A percentile compares a stretch with the other conserved stretches of the same genome.
Evolutionary conservation across 1,140 invertebrate species (phyloP).

Genomic region (Melipona quadrifasciata): DNA sequence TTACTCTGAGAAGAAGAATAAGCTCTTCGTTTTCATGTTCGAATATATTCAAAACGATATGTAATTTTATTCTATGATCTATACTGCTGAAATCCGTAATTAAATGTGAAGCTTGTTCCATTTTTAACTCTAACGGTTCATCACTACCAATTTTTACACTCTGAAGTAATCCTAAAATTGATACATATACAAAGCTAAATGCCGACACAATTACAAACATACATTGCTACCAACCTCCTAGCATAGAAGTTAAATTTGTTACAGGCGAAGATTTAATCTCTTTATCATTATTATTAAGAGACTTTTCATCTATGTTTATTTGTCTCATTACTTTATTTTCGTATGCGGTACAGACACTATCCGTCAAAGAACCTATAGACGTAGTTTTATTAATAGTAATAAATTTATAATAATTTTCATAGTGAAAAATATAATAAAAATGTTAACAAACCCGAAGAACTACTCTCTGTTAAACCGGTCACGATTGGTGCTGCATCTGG

Average conservation of each 20-base stretch:
- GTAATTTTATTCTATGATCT: constrained; percentile 84
- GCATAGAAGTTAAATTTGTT: constrained; percentile 75
- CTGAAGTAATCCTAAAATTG: constrained; percentile 75
- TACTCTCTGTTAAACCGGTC: constrained; percentile 84
- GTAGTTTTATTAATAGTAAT: neutral
- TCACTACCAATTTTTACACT: constrained; percentile 75
- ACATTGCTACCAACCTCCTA: constrained; percentile 70
- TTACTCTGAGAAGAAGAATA: constrained; percentile 81
- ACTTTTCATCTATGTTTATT: constrained; percentile 66
- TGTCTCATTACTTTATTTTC: constrained; percentile 78
- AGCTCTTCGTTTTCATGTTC: constrained; percentile 83
- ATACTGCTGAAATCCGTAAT: constrained; percentile 81
- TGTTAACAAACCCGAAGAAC: constrained; percentile 82
- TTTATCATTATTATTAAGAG: constrained; percentile 61
- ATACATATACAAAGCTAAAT: neutral
- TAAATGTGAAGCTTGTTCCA: constrained; percentile 65
- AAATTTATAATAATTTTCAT: constrained; percentile 14
- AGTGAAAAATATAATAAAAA: constrained; percentile 15
- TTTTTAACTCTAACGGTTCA: constrained; percentile 63
- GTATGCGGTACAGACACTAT: constrained; percentile 85
- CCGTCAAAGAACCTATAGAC: constrained; percentile 83
- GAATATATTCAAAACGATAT: constrained; percentile 83
- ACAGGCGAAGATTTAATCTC: constrained; percentile 61
- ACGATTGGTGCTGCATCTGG: constrained; percentile 75
- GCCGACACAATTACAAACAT: neutral